Evolutionary conservation across 2,797 vertebrate species (phyloP).

Genomic region (Sparidentex hasta): DNA sequence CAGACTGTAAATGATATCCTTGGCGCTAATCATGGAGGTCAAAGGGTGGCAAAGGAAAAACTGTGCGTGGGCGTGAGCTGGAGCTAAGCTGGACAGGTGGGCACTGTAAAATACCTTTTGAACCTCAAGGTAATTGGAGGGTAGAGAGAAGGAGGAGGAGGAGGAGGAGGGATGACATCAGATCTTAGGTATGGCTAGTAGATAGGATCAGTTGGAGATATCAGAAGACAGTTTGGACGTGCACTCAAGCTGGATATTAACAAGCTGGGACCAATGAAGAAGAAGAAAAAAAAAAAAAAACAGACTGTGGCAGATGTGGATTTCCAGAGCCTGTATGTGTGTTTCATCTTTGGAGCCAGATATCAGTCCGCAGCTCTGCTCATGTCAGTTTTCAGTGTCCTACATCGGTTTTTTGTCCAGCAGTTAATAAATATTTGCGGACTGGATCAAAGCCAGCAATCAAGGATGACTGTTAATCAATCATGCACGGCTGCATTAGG

Average conservation of each 20-base stretch:
- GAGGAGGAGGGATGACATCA: conserved; percentile 51
- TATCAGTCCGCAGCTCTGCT: conserved; percentile 37
- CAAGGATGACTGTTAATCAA: conserved; percentile 42
- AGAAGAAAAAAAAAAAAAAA: conserved; percentile 13
- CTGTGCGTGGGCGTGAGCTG: conserved; percentile 31
- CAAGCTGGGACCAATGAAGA: conserved; percentile 22
- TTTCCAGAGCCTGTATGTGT: conserved; percentile 55
- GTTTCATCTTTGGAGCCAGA: conserved; percentile 40
- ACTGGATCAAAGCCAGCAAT: conserved; percentile 54
- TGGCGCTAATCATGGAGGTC: conserved; percentile 59
- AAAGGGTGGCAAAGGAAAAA: conserved; percentile 56
- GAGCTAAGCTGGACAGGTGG: conserved; percentile 56
- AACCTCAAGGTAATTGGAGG: conserved; percentile 67
- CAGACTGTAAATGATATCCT: conserved; percentile 74
- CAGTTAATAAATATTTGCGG: conserved; percentile 58
- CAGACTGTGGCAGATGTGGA: conserved; percentile 33
- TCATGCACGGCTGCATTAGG: conserved; percentile 2
- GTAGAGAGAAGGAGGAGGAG: neutral
- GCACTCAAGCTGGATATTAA: conserved; percentile 30
- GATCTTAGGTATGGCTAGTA: conserved; percentile 46
- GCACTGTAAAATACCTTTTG: conserved; percentile 58
- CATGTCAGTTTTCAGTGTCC: conserved; percentile 30
- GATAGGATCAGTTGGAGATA: conserved; percentile 42
- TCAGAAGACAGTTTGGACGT: conserved; percentile 38
- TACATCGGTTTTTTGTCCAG: conserved; percentile 61